Percentiles rank a stretch among this genome's conserved stretches.
Evolutionary conservation across 1,140 invertebrate species (phyloP).

Genomic region (Ostrea edulis): DNA sequence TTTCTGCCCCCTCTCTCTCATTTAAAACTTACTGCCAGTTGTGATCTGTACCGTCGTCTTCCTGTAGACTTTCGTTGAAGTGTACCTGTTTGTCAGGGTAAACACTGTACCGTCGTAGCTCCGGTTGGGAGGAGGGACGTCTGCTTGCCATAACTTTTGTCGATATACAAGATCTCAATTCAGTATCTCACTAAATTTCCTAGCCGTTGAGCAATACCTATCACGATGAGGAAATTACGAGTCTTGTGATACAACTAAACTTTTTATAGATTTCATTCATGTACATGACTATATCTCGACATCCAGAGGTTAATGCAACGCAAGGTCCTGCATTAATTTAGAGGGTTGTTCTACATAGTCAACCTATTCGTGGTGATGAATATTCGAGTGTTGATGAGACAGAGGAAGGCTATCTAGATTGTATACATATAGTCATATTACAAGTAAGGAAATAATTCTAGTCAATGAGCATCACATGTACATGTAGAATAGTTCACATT

Average conservation of each 20-base stretch:
- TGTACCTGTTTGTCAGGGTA: conserved; percentile 24
- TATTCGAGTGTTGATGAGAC: not conserved
- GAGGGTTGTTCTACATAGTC: not conserved
- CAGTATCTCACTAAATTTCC: not conserved
- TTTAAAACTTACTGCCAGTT: not conserved
- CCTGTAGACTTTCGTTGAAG: conserved; percentile 1
- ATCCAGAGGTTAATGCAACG: not conserved
- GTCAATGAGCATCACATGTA: too few relatives aligned
- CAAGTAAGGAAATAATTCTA: too few relatives aligned
- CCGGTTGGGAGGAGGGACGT: not conserved
- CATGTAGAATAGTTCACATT: too few relatives aligned
- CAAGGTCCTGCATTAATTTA: not conserved
- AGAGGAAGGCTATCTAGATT: not conserved
- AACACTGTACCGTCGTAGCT: conserved; percentile 38
- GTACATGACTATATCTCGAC: not conserved
- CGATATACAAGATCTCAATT: too few relatives aligned
- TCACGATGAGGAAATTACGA: not conserved
- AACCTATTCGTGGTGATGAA: conserved; percentile 5
- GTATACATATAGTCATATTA: too few relatives aligned
- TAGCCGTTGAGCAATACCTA: not conserved
- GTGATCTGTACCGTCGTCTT: not conserved
- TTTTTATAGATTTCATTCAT: conserved; percentile 6
- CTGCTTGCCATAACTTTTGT: not conserved
- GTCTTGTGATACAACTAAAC: not conserved
- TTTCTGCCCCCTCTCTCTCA: too few relatives aligned